A percentile compares a stretch with the other conserved stretches of the same genome.
These are phyloP conservation scores for Epistrophella euchroma DNA, from an alignment of 2,888 invertebrate species.

Conservation along the genomic window DNA sequence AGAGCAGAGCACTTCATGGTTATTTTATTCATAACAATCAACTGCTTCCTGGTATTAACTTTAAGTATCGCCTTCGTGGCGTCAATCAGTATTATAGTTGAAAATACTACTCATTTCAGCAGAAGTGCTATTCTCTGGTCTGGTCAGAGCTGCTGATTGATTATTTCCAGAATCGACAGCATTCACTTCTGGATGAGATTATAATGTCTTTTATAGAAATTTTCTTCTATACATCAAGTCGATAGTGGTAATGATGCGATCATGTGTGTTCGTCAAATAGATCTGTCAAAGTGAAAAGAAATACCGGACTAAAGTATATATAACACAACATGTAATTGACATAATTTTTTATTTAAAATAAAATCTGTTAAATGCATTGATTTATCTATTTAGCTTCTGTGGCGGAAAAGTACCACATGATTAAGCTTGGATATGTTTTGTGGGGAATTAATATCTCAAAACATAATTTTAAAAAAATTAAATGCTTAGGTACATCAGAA, in stretches of 20 bases:
- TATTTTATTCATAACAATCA: constrained; percentile 66
- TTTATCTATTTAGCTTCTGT: constrained; percentile 25
- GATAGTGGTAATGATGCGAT: constrained; percentile 36
- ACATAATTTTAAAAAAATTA: too few species aligned
- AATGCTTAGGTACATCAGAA: too few species aligned
- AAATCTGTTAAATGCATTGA: constrained; percentile 64
- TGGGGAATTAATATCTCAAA: not conserved
- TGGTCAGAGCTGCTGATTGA: constrained; percentile 55
- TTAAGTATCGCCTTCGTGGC: constrained; percentile 37
- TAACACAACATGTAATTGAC: constrained; percentile 42
- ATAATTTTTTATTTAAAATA: constrained; percentile 42
- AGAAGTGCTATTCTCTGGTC: not conserved
- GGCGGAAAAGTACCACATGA: constrained; percentile 21
- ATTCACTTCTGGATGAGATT: constrained; percentile 45
- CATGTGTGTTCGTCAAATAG: not conserved
- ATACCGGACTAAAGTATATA: not conserved
- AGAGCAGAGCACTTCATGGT: constrained; percentile 30
- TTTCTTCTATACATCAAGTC: not conserved
- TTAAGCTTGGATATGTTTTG: not conserved
- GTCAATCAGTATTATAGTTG: constrained; percentile 42
- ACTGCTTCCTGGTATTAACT: constrained; percentile 72
- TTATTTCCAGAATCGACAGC: constrained; percentile 65
- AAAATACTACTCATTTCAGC: not conserved
- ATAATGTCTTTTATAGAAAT: constrained; percentile 31
- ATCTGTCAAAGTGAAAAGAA: not conserved